Conservation (phyloP, 1,140 invertebrate genomes). For the Sarcophaga peregrina region DNA sequence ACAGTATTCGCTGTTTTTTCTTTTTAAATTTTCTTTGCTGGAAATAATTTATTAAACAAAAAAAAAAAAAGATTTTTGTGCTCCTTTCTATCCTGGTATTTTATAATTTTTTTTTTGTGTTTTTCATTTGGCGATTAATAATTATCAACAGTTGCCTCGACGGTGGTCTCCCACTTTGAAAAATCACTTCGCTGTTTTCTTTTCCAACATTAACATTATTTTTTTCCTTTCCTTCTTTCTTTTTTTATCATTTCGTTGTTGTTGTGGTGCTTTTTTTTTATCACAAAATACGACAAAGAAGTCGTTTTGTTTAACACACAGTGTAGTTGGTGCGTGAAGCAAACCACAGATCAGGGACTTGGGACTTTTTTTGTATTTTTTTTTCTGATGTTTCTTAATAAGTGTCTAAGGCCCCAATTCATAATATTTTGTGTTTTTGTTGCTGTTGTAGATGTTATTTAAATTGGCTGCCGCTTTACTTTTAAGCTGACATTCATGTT, state of each 20-base stretch:
- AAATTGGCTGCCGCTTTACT: constrained; percentile 38
- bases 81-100: background rate
- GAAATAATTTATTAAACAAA: constrained; percentile 18
- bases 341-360: background rate
- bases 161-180: constrained; percentile 40
- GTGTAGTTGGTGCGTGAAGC: background rate
- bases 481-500: background rate
- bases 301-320: constrained; percentile 3
- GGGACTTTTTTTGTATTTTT: background rate
- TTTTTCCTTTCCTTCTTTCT: background rate
- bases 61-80: background rate
- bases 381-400: background rate
- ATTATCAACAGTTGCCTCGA: constrained; percentile 39
- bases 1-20: constrained; percentile 4
- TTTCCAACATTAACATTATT: background rate
- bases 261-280: background rate
- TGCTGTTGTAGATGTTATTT: background rate
- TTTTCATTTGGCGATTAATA: constrained; percentile 32
- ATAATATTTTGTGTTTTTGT: constrained; percentile 22
- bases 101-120: background rate
- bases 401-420: constrained; percentile 2
- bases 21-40: background rate
- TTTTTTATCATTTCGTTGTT: background rate
- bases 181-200: constrained; percentile 39
- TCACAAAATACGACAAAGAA: background rate